Percentiles rank a stretch among this genome's conserved stretches.
These are phyloP conservation scores for Hippocampus barbouri DNA, from an alignment of 2,113 vertebrate species.

Conservation along the genomic window DNA sequence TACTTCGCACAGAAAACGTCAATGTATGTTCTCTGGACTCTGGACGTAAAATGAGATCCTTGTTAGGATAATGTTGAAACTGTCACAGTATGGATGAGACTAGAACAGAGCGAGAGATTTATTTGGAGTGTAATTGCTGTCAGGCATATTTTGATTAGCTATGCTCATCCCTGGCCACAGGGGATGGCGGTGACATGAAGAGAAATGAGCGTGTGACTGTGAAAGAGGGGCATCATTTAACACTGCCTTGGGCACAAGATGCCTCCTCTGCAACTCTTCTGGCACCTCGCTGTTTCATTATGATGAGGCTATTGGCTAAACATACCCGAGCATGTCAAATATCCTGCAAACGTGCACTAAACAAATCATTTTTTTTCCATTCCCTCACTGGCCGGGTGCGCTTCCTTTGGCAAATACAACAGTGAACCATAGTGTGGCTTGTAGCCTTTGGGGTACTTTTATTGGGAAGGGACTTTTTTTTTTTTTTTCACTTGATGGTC, in stretches of 20 bases:
- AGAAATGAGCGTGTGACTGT: constrained; percentile 70
- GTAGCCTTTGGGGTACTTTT: not conserved
- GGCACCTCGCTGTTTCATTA: constrained; percentile 76
- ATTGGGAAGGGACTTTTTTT: not conserved
- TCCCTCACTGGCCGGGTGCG: constrained; percentile 69
- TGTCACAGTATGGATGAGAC: not conserved
- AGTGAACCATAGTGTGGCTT: not conserved
- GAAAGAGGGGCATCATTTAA: constrained; percentile 72
- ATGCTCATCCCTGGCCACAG: constrained; percentile 31
- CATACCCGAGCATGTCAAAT: constrained; percentile 77
- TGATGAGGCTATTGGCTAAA: constrained; percentile 75
- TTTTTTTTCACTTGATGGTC: not conserved
- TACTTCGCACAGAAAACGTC: too few species aligned
- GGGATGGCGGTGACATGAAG: constrained; percentile 67
- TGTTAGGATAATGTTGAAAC: not conserved
- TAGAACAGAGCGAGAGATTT: constrained; percentile 8
- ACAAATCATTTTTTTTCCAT: constrained; percentile 76
- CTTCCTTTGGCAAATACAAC: constrained; percentile 60
- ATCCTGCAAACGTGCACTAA: constrained; percentile 72
- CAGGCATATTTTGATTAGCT: constrained; percentile 40
- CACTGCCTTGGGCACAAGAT: constrained; percentile 62
- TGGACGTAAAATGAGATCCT: constrained; percentile 2
- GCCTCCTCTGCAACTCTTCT: constrained; percentile 62
- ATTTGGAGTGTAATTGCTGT: constrained; percentile 21
- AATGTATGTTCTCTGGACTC: not conserved